phyloP scores from a whole-genome alignment of 2,113 vertebrate species.

The Orcinus orca region DNA sequence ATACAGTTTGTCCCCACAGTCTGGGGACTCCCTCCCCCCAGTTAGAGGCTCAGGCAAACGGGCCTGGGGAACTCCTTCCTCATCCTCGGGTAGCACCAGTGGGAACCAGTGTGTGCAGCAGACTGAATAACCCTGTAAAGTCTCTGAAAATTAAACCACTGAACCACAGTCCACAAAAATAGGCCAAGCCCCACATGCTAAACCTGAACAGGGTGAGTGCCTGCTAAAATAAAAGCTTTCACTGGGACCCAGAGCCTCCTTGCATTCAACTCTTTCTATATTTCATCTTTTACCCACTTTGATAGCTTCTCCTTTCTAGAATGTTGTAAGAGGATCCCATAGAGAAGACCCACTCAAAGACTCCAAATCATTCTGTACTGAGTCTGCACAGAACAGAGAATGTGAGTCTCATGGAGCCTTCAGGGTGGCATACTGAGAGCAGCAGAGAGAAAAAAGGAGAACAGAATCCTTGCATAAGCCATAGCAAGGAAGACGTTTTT shows the following conservation, averaged over 20 bases:
- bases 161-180: not conserved
- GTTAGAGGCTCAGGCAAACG: not conserved
- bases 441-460: not conserved
- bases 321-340: not conserved
- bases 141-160: not conserved
- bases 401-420: not conserved
- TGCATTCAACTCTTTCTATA: not conserved
- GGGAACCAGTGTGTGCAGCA: not conserved
- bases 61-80: not conserved
- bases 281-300: not conserved
- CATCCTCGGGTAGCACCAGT: not conserved
- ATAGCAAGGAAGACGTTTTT: not conserved
- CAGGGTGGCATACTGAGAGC: no score
- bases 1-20: fast-evolving
- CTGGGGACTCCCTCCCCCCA: not conserved
- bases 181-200: not conserved
- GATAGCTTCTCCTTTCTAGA: not conserved
- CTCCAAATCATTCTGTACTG: not conserved
- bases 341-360: not conserved
- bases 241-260: not conserved
- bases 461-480: not conserved
- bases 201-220: not conserved
- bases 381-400: not conserved
- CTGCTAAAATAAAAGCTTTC: not conserved
- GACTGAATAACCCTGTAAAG: not conserved